phyloP scores from a whole-genome alignment of 2,888 invertebrate genomes.

The Papilio protenor region DNA sequence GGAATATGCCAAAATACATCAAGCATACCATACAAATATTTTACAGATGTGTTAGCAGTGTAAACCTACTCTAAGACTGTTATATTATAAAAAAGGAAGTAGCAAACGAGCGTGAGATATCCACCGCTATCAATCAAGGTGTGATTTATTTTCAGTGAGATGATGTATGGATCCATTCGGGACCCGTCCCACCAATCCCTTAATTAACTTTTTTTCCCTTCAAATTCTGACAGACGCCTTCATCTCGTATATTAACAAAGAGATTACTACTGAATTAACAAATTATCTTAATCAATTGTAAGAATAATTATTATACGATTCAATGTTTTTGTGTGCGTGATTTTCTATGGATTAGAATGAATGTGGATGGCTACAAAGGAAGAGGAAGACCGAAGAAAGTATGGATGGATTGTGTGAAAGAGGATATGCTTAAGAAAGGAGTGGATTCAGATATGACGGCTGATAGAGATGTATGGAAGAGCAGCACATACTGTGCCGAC shows the following conservation, averaged over 20 bases:
- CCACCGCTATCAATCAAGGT: constrained; percentile 80
- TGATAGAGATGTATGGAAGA: no score
- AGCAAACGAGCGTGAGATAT: constrained; percentile 79
- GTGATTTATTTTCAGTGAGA: constrained; percentile 81
- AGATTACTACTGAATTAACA: constrained; percentile 35
- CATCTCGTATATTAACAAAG: constrained; percentile 60
- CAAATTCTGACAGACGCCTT: constrained; percentile 80
- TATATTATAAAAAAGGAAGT: constrained; percentile 83
- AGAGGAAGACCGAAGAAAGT: no score
- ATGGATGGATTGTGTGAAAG: no score
- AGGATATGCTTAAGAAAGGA: no score
- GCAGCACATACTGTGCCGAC: no score
- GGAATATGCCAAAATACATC: no score
- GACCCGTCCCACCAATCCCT: constrained; percentile 72
- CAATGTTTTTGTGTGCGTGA: background rate
- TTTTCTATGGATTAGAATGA: no score
- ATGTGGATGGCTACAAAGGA: no score
- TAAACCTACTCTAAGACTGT: constrained; percentile 68
- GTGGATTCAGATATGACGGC: no score
- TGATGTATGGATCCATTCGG: constrained; percentile 77
- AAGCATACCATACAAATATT: background rate
- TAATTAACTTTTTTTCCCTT: constrained; percentile 77
- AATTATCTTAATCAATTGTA: constrained; percentile 48
- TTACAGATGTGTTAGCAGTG: background rate
- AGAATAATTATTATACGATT: background rate